A percentile compares a stretch with the other conserved stretches of the same genome.
Conservation (phyloP, 2,888 invertebrate genomes). For the Suillia variegata region DNA sequence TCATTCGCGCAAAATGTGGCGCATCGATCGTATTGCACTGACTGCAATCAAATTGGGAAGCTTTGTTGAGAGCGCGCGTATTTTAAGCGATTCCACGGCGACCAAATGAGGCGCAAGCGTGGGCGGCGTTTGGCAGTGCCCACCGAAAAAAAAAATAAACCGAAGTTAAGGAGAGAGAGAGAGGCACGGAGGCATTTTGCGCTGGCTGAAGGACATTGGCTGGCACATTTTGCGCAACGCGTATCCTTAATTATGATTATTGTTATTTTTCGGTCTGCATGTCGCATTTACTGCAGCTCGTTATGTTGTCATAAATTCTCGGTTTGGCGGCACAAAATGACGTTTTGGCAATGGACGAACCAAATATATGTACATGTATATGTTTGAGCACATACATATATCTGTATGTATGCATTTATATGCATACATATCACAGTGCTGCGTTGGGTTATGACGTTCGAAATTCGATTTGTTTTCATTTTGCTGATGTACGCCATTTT, state of each 20-base stretch:
- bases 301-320: constrained; percentile 50
- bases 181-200: too few species aligned
- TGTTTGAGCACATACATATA: too few species aligned
- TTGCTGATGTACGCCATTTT: neutral
- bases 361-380: too few species aligned
- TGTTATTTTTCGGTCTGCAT: constrained; percentile 54
- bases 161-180: too few species aligned
- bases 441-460: neutral
- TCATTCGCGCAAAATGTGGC: constrained; percentile 42
- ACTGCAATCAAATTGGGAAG: constrained; percentile 23
- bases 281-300: constrained; percentile 51
- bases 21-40: constrained; percentile 42
- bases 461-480: neutral
- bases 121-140: too few species aligned
- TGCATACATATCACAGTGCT: neutral
- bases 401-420: too few species aligned
- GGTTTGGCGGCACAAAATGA: constrained; percentile 47
- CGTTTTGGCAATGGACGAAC: constrained; percentile 36
- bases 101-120: too few species aligned
- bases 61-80: neutral
- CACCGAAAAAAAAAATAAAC: too few species aligned
- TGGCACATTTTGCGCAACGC: constrained; percentile 35
- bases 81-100: constrained; percentile 16
- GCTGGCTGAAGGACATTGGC: constrained; percentile 10
- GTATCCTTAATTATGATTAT: constrained; percentile 59